Base-by-base conservation (phyloP, 2,888 invertebrate genomes). In the Xylota sylvarum region DNA sequence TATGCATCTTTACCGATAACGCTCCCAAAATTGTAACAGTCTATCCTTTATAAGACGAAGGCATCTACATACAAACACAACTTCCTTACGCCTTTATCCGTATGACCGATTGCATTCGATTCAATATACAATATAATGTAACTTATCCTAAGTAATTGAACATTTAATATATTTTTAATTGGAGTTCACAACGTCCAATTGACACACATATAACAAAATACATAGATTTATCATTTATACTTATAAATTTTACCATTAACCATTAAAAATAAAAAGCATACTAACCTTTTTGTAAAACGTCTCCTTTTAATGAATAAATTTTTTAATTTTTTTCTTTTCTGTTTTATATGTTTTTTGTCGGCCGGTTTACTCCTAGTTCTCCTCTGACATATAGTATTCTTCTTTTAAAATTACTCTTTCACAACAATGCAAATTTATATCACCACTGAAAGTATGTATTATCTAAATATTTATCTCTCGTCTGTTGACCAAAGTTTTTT, bases 361-460 rank as follows among this genome's bases (percentile, higher is more conserved):
- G 37, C 40, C 27, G 40, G 55, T 40, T 27, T 40, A 69, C 6
- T 67, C 10, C 35, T 14, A 35, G 9, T 30, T 10, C n/a, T 50
- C 17, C 10, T 17, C 19, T 46, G 46, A 48, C 46, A 65, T 12
- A 65, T 48, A 17, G 32, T 35, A 14, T 37, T 37, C 50, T 2
- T 50, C 19, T 50, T 35, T 35, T 19, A 35, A 10, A 52, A 27
- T 32, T 67, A 27, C 14, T 62, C 43, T 35, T 35, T 74, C 32
- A 74, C 62, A 64, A 65, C 30, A 52, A 73, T 12, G 43, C 58
- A 32, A 50, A 35, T 27, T 65, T 70, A 70, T 80, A 85, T 85
- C 84, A 76, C 84, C 80, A 76, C 80, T 76, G 64, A 80, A 80
- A 80, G 70, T 76, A 72, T 65, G 70, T 72, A 65, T 82, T 64